Percentiles rank a stretch among this genome's conserved stretches.
phyloP scores from a whole-genome alignment of 1,140 invertebrate genomes.

The Augochlora pura region DNA sequence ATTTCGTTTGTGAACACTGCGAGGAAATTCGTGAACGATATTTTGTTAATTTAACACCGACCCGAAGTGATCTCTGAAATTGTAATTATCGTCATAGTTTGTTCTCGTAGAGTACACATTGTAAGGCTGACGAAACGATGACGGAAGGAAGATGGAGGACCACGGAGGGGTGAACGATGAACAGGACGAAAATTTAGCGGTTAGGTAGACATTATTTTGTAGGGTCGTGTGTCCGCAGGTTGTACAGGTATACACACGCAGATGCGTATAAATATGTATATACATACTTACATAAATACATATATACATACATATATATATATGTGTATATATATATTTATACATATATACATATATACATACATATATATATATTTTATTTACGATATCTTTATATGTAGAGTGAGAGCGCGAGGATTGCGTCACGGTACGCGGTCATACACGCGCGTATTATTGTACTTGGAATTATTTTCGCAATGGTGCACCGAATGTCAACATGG shows the following conservation, averaged over 20 bases:
- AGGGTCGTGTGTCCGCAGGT: constrained; percentile 27
- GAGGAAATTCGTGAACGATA: too few species aligned
- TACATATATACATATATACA: constrained; percentile 15
- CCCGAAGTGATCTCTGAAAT: too few species aligned
- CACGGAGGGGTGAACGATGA: constrained; percentile 11
- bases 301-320: constrained; percentile 23
- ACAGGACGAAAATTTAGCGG: constrained; percentile 4
- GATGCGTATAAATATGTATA: constrained; percentile 22
- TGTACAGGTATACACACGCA: constrained; percentile 37
- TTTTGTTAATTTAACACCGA: too few species aligned
- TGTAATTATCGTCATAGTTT: too few species aligned
- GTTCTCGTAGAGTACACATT: too few species aligned
- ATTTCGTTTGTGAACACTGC: too few species aligned
- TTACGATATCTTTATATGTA: constrained; percentile 53
- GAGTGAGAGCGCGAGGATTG: neutral
- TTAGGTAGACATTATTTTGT: constrained; percentile 37
- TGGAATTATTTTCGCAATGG: constrained; percentile 20
- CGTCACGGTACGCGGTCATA: neutral
- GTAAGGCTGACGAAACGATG: too few species aligned
- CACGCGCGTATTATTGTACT: neutral
- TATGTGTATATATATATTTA: constrained; percentile 56
- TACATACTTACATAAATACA: constrained; percentile 14
- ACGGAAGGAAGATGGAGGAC: neutral
- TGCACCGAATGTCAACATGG: constrained; percentile 40
- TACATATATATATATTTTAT: constrained; percentile 54